Percentiles rank a stretch among this genome's conserved stretches.
Conservation (phyloP, 2,888 invertebrate species). For the Drosophila melanosoma region DNA sequence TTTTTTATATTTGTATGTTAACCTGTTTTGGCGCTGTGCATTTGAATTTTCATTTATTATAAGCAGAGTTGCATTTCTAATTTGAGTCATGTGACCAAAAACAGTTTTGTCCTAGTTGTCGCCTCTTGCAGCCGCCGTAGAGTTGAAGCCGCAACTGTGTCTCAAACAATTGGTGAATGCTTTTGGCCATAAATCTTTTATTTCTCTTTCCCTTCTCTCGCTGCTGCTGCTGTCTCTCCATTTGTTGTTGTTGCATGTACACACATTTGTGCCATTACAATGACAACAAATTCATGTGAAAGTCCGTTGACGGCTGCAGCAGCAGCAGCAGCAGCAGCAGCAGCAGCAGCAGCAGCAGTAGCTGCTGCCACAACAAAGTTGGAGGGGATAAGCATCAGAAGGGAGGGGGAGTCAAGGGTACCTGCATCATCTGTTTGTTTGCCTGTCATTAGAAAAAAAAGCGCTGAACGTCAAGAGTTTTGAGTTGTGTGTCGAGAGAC, state of each 20-base stretch:
- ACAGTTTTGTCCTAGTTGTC: constrained; percentile 80
- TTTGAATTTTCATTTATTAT: constrained; percentile 79
- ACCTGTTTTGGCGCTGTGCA: constrained; percentile 62
- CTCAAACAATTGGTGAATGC: constrained; percentile 76
- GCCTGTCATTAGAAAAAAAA: constrained; percentile 77
- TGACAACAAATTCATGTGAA: constrained; percentile 75
- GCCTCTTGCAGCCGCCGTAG: constrained; percentile 51
- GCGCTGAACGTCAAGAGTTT: constrained; percentile 64
- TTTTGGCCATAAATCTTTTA: constrained; percentile 72
- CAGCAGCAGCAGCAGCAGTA: constrained; percentile 38
- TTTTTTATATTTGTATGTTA: constrained; percentile 51
- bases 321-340: constrained; percentile 41
- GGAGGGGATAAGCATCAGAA: constrained; percentile 13
- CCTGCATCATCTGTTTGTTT: constrained; percentile 75
- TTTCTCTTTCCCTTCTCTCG: constrained; percentile 28
- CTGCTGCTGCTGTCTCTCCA: constrained; percentile 17
- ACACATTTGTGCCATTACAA: constrained; percentile 68
- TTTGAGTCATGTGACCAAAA: constrained; percentile 77
- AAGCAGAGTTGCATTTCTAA: constrained; percentile 75
- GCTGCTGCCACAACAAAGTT: constrained; percentile 56
- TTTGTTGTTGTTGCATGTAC: constrained; percentile 53
- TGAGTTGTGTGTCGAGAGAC: constrained; percentile 40
- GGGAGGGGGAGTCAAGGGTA: constrained; percentile 26
- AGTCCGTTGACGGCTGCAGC: constrained; percentile 49
- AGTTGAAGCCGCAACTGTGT: constrained; percentile 39